Evolutionary conservation across 2,113 vertebrate genomes (phyloP), one percentile per base, ranked within the genome.

Genomic region (Apodemus sylvaticus): DNA sequence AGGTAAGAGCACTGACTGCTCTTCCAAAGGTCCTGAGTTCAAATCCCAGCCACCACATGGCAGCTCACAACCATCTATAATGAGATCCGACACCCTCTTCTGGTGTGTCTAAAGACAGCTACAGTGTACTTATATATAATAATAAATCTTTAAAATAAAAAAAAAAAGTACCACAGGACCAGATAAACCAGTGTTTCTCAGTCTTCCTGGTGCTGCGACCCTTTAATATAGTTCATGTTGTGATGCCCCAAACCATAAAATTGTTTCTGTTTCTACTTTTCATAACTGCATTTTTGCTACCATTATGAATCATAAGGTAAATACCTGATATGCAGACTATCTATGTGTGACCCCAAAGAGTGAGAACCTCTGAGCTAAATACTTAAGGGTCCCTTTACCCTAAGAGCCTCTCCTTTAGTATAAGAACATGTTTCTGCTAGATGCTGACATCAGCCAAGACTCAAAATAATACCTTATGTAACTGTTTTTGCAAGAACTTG

Each of bases 381-480:
- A 36, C 22, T 62, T 86, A 34, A 39, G 68, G 2, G 24, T 22
- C 19, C 17, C 9, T 86, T 78, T 60, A 53, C 24, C 60, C 77
- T 34, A 81, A 94, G 71, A 82, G 48, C 39, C 26, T 78, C 5
- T 45, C 14, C 36, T 86, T 39, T n/a, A 36, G 39, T 16, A 17
- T 31, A 71, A 42, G 17, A 86, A 79, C 3, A 42, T 14, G 26
- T 39, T 90, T 92, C 81, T 45, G 34, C 22, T 45, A n/a, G 2
- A 48, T 45, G 73, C 93, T 87, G 10, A 83, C 89, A 77, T 89
- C 90, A 86, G 94, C 73, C 26, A 53, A 62, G 60, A 42, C 79
- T 77, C 64, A 58, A 29, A 87, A 91, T 86, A 81, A 73, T 31
- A 39, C 70, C n/a, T 94, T 89, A 79, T 29, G n/a, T 79, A 79